Percentiles rank a stretch among this genome's conserved stretches.
Evolutionary conservation across 2,888 invertebrate species (phyloP).

Genomic region (Ernsta delagoae): DNA sequence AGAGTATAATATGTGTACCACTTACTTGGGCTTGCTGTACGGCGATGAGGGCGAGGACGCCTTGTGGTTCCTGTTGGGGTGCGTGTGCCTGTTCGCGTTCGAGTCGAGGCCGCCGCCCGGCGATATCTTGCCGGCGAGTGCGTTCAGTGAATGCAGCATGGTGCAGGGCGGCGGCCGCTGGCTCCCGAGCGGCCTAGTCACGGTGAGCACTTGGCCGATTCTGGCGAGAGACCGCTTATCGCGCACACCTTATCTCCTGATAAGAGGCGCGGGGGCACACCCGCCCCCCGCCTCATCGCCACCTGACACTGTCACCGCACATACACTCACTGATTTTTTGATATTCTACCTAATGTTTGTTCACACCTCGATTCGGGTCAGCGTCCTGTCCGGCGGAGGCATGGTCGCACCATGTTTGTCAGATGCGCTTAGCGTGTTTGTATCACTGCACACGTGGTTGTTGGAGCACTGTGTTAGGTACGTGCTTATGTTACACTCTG

Average conservation of each 20-base stretch:
- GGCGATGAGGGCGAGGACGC: slow-evolving; percentile 72
- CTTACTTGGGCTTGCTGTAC: slow-evolving; percentile 83
- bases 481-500: slow-evolving; percentile 41
- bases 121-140: slow-evolving; percentile 95
- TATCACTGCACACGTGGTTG: slow-evolving; percentile 36
- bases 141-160: slow-evolving; percentile 95
- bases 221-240: slow-evolving; percentile 67
- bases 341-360: slow-evolving; percentile 51
- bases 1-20: slow-evolving; percentile 40
- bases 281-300: slow-evolving; percentile 82
- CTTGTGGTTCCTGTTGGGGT: slow-evolving; percentile 82
- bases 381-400: slow-evolving; percentile 78
- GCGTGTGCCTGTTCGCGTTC: slow-evolving; percentile 87
- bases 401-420: slow-evolving; percentile 67
- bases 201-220: slow-evolving; percentile 73
- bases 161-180: slow-evolving; percentile 88
- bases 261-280: slow-evolving; percentile 82
- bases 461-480: slow-evolving; percentile 13
- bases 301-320: slow-evolving; percentile 69
- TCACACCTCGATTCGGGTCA: slow-evolving; percentile 63
- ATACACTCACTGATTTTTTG: slow-evolving; percentile 42
- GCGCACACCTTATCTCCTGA: slow-evolving; percentile 78
- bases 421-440: slow-evolving; percentile 39
- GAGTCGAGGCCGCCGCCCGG: slow-evolving; percentile 90
- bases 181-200: slow-evolving; percentile 76